Conservation (phyloP, 2,797 vertebrate genomes). For the Rhincodon typus region DNA sequence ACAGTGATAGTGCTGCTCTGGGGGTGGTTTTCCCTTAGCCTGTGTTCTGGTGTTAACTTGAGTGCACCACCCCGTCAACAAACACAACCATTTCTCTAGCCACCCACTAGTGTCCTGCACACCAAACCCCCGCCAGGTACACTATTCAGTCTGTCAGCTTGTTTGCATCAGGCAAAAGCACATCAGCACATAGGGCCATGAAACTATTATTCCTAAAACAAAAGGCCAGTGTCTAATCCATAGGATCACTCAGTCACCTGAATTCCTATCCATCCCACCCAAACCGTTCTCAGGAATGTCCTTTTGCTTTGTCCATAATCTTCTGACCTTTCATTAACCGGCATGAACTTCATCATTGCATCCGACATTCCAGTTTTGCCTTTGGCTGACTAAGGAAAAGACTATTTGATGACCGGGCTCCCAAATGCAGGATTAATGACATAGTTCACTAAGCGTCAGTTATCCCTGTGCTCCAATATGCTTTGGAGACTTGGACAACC, state of each 20-base stretch:
- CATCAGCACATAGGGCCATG: not conserved
- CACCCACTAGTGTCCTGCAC: not conserved
- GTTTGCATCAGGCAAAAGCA: not conserved
- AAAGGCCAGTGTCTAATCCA: not conserved
- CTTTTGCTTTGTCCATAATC: not conserved
- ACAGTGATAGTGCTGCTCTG: not conserved
- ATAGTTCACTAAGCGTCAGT: too few relatives aligned
- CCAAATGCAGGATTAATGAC: not conserved
- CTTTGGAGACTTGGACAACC: not conserved
- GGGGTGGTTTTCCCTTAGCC: not conserved
- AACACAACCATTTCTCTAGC: not conserved
- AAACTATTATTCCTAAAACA: not conserved
- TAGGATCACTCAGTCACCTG: not conserved
- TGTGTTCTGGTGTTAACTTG: not conserved
- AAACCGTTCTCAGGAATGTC: not conserved
- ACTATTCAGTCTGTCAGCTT: not conserved
- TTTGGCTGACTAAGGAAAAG: not conserved
- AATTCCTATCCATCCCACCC: not conserved
- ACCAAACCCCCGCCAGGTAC: not conserved
- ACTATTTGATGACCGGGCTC: not conserved
- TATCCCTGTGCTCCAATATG: too few relatives aligned
- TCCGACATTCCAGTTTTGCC: not conserved
- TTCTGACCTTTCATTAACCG: not conserved
- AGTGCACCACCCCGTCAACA: not conserved
- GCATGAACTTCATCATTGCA: not conserved